Base-by-base conservation (phyloP, 2,113 vertebrate species). In the Numenius arquata region DNA sequence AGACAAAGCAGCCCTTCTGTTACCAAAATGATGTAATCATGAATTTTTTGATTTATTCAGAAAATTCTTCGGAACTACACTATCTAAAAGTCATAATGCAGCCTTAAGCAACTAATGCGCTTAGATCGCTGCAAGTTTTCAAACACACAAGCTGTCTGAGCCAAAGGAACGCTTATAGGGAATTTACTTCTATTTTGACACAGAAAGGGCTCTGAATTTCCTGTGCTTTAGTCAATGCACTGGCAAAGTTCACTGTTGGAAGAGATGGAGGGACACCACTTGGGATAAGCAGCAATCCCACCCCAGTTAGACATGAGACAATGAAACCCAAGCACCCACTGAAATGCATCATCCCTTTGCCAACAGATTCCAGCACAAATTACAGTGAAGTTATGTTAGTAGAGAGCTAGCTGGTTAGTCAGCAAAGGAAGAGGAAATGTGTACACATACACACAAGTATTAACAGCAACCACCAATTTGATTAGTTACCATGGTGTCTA, bases 401-500 rank as follows among this genome's bases (percentile, higher is more conserved):
- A 71, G 80, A 79, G 93, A 86, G 93, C 90, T 62, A 83, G 95
- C 92, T 78, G 84, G 94, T 97, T 96, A 97, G 95, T 81, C 71
- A 91, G 94, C 95, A 89, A 92, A 92, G 93, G 83, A 95, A 91
- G 56, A 78, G 90, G 88, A 95, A 92, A 97, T 40, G 93, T 91
- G 93, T 78, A 97, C 92, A 96, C 95, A 72, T 43, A 95, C 89
- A 89, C 84, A 94, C 86, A 52, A 67, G 89, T 86, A 96, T 78
- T 96, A 92, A 97, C 93, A 95, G 92, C 91, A 90, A 97, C 63
- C 52, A 97, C 93, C 95, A 96, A 94, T n/a, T 96, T 94, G 95
- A 96, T 97, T 96, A 97, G 98, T 98, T 98, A 98, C 98, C 98
- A 98, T 98, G 97, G 95, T 97, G 97, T 97, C 98, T 98, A 98